phyloP scores from a whole-genome alignment of 2,888 invertebrate species.

The Junonia oenone region DNA sequence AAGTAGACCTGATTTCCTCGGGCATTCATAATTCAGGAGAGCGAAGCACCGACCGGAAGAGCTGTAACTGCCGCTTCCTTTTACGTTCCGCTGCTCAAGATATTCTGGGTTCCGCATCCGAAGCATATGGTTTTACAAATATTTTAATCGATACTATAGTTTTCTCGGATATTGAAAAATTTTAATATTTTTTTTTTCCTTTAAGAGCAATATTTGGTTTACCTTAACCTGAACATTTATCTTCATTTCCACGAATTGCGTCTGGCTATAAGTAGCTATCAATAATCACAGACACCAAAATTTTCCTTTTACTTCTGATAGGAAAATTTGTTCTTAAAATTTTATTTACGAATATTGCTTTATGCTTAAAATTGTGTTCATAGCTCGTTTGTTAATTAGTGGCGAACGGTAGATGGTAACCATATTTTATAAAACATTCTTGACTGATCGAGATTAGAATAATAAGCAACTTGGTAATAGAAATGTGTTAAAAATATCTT shows the following conservation, averaged over 20 bases:
- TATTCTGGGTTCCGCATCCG: slow-evolving; percentile 26
- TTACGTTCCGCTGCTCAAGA: slow-evolving; percentile 41
- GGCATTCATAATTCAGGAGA: slow-evolving; percentile 47
- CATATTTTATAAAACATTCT: neutral
- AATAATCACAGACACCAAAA: too few species aligned
- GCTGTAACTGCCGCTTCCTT: slow-evolving; percentile 51
- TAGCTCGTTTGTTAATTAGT: neutral
- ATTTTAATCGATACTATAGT: neutral
- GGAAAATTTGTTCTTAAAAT: too few species aligned
- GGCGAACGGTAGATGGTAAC: neutral
- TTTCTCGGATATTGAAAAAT: neutral
- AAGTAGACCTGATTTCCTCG: slow-evolving; percentile 41
- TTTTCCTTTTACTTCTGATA: too few species aligned
- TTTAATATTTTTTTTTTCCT: too few species aligned
- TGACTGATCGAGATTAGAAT: neutral
- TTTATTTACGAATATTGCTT: too few species aligned
- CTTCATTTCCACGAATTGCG: too few species aligned
- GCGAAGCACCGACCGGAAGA: slow-evolving; percentile 48
- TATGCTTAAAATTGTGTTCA: too few species aligned
- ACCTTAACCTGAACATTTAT: too few species aligned
- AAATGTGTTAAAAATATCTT: neutral
- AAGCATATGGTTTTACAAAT: slow-evolving; percentile 3
- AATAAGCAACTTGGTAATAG: neutral
- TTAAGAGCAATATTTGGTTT: too few species aligned
- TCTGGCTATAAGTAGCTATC: too few species aligned